Evolutionary conservation across 2,888 invertebrate species (phyloP), one percentile per base, ranked within the genome.

Genomic region (Elegia similella): DNA sequence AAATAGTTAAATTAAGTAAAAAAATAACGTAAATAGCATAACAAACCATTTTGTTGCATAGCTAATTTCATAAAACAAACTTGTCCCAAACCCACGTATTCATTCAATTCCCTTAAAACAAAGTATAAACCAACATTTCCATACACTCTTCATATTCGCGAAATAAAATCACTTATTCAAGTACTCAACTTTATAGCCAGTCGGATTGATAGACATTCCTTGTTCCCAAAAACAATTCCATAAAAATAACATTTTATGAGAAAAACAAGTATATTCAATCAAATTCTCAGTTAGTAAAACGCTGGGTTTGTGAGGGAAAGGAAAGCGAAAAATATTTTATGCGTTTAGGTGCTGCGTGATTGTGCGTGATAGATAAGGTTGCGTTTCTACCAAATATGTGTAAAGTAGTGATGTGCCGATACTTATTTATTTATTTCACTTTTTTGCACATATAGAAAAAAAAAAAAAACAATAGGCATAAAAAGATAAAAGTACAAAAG

Each of bases 91-190:
- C 5, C 2, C 23, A 23, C 23, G 23, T 23, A 23, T 23, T 38
- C 38, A n/a, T 38, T n/a, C 38, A 38, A 38, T 38, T 23, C 38
- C 10, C 38, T 0, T 12, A 46, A 46, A 29, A 46, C 46, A 46
- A 44, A 16, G 38, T 6, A 12, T 1, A 7, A n/a, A n/a, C 29
- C 2, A 15, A 43, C 30, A 32, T 34, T 34, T 23, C 38, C 38
- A 42, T 42, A 34, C 52, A 52, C 13, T 52, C 16, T 38, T 42
- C 42, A 42, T 38, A 52, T 52, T 52, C 38, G 8, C 16, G 42
- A 42, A 52, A 23, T 42, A 12, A 52, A 52, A 52, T 52, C 16
- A 42, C 34, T 52, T 52, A 52, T 52, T 17, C 42, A 17, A 30
- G 30, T 16, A 10, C 17, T 23, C 52, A 2, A 52, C 0, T 52